Percentiles rank a stretch among this genome's conserved stretches.
These are phyloP conservation scores for Phocides pigmalion DNA, from an alignment of 1,140 invertebrate species.

Conservation along the genomic window DNA sequence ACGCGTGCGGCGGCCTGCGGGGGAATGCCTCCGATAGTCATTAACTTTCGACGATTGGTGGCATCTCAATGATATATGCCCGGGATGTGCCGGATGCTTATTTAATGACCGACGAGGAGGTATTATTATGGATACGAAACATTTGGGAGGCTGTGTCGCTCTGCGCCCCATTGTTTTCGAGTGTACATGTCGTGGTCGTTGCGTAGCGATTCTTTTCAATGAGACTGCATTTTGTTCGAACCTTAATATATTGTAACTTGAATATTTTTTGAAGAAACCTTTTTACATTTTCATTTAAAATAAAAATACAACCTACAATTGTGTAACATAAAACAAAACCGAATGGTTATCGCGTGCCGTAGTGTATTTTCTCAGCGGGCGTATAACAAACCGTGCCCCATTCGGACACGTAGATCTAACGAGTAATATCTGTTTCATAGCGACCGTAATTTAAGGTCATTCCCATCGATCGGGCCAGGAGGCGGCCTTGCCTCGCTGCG, in stretches of 20 bases:
- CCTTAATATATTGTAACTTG: neutral
- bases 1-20: constrained; percentile 53
- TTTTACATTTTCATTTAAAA: neutral
- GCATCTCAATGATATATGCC: constrained; percentile 73
- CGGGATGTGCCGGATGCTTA: constrained; percentile 68
- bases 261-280: neutral
- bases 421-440: constrained; percentile 22
- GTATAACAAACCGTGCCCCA: constrained; percentile 33
- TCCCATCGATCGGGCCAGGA: constrained; percentile 55
- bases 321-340: neutral
- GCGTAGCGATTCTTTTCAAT: neutral
- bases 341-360: constrained; percentile 35
- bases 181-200: neutral
- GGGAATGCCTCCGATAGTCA: constrained; percentile 73
- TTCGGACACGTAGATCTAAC: constrained; percentile 19
- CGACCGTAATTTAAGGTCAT: constrained; percentile 64
- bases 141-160: constrained; percentile 33
- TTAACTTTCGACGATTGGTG: constrained; percentile 73
- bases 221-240: neutral
- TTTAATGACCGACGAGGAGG: constrained; percentile 59
- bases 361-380: constrained; percentile 41
- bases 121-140: constrained; percentile 42
- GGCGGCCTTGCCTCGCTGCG: constrained; percentile 44
- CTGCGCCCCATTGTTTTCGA: constrained; percentile 12
- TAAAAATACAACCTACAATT: neutral